Conservation (phyloP, 2,797 vertebrate genomes). For the Chromis chromis region DNA sequence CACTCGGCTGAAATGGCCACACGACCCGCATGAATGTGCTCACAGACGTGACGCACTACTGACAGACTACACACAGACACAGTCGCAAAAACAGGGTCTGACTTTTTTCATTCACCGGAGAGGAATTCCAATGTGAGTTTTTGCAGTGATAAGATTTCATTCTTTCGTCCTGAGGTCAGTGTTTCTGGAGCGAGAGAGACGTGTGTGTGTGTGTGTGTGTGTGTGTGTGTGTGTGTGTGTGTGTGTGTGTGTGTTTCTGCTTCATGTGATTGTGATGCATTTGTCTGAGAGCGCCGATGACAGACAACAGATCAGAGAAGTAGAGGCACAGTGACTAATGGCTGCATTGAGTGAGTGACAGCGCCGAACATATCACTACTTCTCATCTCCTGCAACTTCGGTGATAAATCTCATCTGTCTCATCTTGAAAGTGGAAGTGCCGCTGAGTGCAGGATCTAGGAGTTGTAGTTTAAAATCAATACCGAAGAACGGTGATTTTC, state of each 20-base stretch:
- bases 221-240: slow-evolving; percentile 26
- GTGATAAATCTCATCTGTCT: slow-evolving; percentile 74
- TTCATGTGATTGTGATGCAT: slow-evolving; percentile 57
- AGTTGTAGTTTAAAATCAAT: slow-evolving; percentile 74
- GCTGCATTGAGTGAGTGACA: slow-evolving; percentile 77
- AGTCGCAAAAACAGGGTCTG: slow-evolving; percentile 64
- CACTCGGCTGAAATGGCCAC: slow-evolving; percentile 39
- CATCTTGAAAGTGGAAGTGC: slow-evolving; percentile 60
- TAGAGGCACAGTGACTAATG: slow-evolving; percentile 73
- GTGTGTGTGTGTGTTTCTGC: slow-evolving; percentile 50
- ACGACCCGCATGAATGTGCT: slow-evolving; percentile 23
- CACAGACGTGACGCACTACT: slow-evolving; percentile 29
- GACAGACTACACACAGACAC: slow-evolving; percentile 55
- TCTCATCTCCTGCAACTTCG: slow-evolving; percentile 68
- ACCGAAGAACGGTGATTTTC: slow-evolving; percentile 60
- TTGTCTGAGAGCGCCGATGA: slow-evolving; percentile 65
- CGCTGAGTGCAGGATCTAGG: slow-evolving; percentile 58
- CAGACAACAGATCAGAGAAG: slow-evolving; percentile 78
- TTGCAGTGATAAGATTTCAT: slow-evolving; percentile 82
- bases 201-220: slow-evolving; percentile 24
- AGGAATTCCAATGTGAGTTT: slow-evolving; percentile 78
- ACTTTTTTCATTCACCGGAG: slow-evolving; percentile 64
- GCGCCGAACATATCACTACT: slow-evolving; percentile 65
- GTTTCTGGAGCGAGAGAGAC: slow-evolving; percentile 50
- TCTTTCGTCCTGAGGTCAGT: slow-evolving; percentile 75